phyloP scores from a whole-genome alignment of 2,797 vertebrate species.

The Myotis pilosus region DNA sequence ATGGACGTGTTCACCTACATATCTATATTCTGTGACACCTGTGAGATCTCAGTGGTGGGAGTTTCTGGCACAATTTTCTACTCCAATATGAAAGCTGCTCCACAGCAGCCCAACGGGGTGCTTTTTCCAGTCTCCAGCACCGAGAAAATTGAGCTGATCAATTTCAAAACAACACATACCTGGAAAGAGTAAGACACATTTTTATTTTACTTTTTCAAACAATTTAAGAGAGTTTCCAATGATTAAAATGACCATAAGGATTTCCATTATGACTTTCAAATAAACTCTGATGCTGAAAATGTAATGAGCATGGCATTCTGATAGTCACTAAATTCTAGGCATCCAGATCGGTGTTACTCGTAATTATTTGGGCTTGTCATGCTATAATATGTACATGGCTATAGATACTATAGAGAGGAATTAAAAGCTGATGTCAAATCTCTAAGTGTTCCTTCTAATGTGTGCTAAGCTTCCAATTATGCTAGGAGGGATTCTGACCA shows the following conservation, averaged over 20 bases:
- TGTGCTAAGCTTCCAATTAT: slow-evolving; percentile 54
- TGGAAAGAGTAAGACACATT: slow-evolving; percentile 62
- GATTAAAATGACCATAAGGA: slow-evolving; percentile 65
- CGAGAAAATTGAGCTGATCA: slow-evolving; percentile 67
- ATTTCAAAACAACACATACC: slow-evolving; percentile 56
- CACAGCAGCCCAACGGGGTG: slow-evolving; percentile 17
- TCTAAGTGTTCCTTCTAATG: slow-evolving; percentile 26
- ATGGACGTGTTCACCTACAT: slow-evolving; percentile 54
- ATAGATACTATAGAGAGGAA: slow-evolving; percentile 76
- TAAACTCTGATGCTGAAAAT: slow-evolving; percentile 75
- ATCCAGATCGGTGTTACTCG: slow-evolving; percentile 74
- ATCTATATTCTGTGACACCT: slow-evolving; percentile 52
- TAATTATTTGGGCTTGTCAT: slow-evolving; percentile 74
- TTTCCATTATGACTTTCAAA: slow-evolving; percentile 71
- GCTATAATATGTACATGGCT: slow-evolving; percentile 81
- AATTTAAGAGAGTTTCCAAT: slow-evolving; percentile 54
- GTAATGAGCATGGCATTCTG: slow-evolving; percentile 67
- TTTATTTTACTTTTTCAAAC: background rate
- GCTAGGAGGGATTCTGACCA: slow-evolving; percentile 36
- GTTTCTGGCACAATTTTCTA: slow-evolving; percentile 74
- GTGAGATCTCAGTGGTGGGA: slow-evolving; percentile 68
- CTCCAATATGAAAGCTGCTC: slow-evolving; percentile 56
- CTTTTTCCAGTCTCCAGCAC: slow-evolving; percentile 67
- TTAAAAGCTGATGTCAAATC: slow-evolving; percentile 67
- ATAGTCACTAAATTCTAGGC: slow-evolving; percentile 69